phyloP scores from a whole-genome alignment of 1,140 invertebrate species.

The Condylostylus longicornis region DNA sequence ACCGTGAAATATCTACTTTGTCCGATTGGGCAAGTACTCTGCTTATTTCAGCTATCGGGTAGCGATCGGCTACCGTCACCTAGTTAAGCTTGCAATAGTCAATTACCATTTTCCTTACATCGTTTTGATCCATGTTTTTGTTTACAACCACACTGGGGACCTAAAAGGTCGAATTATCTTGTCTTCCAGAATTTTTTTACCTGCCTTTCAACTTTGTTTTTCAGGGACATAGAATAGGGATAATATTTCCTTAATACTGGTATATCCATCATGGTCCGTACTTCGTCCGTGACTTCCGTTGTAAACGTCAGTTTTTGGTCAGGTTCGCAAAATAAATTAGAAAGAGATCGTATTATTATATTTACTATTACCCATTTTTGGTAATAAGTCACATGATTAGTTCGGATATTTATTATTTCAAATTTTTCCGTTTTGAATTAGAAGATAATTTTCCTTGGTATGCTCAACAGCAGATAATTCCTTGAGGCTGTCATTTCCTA shows the following conservation, averaged over 20 bases:
- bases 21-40: conserved; percentile 31
- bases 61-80: conserved; percentile 11
- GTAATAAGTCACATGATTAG: background rate
- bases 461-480: background rate
- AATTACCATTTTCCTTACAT: conserved; percentile 13
- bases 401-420: background rate
- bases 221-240: background rate
- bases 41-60: conserved; percentile 16
- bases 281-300: background rate
- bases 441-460: background rate
- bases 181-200: background rate
- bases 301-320: background rate
- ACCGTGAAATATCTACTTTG: conserved; percentile 32
- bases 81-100: conserved; percentile 16
- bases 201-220: background rate
- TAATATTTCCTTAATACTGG: background rate
- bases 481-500: conserved; percentile 1
- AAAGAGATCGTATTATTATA: background rate
- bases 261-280: background rate
- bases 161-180: background rate
- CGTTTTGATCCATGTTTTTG: conserved; percentile 13
- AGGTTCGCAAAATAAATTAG: background rate
- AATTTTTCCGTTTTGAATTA: background rate
- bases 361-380: background rate
- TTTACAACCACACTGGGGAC: conserved; percentile 13